Evolutionary conservation across 2,113 vertebrate species (phyloP), one percentile per base, ranked within the genome.

Genomic region (Tragelaphus scriptus): DNA sequence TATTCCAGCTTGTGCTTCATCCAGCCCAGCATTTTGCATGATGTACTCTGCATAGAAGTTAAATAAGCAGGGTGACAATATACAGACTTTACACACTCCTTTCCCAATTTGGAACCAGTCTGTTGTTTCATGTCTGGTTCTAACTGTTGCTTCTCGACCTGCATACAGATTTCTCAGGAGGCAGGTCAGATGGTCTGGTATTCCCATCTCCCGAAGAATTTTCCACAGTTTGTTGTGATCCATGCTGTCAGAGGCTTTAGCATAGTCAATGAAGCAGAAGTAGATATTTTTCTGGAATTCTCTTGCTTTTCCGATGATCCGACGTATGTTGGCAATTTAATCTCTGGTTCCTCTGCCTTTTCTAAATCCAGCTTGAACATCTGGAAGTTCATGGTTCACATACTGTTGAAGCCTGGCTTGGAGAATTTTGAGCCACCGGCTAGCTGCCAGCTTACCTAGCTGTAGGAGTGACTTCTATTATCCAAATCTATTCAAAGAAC

Each of bases 21-120:
- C 32, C 32, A 68, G 65, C 8, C 6, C 2, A 0, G 32, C 17
- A 2, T 68, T 68, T 17, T 0, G 0, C 17, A 68, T 36, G 65
- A 68, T 19, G 17, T 68, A 10, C 65, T 68, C 65, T 36, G 65
- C 32, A 68, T 68, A 68, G 0, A 36, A 68, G 4, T 65, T 65
- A 65, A 65, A 16, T 32, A 65, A 65, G 14, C 14, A 65, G 32
- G 32, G 9, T 68, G 65, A 68, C 32, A 36, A 36, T 68, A 68
- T 21, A 68, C 65, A 68, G 32, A 5, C 17, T 68, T 68, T 4
- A 68, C 4, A 0, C 2, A 36, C 17, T 68, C 32, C 17, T 36
- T 36, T 21, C 17, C 32, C 32, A 0, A 68, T 68, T 68, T 68
- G 65, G 32, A 68, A 68, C 65, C 32, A 68, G 32, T 68, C 32